Conservation (phyloP, 2,797 vertebrate species). For the Sebastes hubbsi region DNA sequence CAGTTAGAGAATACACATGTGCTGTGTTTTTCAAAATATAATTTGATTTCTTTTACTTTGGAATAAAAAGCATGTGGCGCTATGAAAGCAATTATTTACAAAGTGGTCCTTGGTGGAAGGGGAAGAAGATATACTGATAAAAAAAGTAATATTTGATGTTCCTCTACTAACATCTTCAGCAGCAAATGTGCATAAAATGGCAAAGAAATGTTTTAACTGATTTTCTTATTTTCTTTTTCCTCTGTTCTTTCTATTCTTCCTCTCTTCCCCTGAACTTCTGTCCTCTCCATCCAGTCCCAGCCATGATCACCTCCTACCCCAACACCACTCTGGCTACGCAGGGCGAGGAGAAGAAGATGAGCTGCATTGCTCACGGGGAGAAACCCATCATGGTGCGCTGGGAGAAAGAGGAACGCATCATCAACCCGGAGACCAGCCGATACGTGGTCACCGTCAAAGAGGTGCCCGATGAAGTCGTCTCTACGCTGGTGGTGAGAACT, state of each 20-base stretch:
- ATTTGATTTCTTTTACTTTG: not conserved
- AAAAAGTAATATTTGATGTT: not conserved
- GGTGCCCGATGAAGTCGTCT: conserved; percentile 94
- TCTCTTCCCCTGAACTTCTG: not conserved
- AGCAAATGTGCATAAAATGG: not conserved
- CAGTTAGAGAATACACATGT: not conserved
- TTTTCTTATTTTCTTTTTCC: not conserved
- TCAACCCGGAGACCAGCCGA: conserved; percentile 97
- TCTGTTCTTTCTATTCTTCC: not conserved
- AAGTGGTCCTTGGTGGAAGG: not conserved
- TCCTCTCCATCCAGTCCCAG: conserved; percentile 86
- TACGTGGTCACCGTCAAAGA: conserved; percentile 97
- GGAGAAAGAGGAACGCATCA: conserved; percentile 98
- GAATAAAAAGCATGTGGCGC: not conserved
- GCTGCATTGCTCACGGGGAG: conserved; percentile 95
- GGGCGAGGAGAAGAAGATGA: conserved; percentile 97
- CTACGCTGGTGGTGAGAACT: conserved; percentile 90
- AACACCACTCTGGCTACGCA: conserved; percentile 97
- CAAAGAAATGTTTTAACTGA: not conserved
- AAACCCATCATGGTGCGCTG: conserved; percentile 99
- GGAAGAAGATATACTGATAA: not conserved
- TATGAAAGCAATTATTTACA: conserved; percentile 4
- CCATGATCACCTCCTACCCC: conserved; percentile 98
- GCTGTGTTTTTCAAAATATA: not conserved
- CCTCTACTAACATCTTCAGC: not conserved